phyloP scores from a whole-genome alignment of 2,797 vertebrate genomes.

The Leptatherina wallacei region DNA sequence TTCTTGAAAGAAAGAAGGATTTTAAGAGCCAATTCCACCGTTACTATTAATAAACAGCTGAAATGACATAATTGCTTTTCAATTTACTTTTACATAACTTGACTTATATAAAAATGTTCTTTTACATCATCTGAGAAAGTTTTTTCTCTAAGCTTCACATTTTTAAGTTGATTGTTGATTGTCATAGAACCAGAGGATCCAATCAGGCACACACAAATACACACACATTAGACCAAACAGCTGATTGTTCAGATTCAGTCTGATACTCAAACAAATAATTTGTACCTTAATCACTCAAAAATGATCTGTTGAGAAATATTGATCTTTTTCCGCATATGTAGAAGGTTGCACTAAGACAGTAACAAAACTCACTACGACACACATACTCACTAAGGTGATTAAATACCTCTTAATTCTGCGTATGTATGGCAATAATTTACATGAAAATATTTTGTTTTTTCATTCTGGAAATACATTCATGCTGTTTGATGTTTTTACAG shows the following conservation, averaged over 20 bases:
- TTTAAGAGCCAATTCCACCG: neutral
- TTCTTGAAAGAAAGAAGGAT: neutral
- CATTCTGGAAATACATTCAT: neutral
- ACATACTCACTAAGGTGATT: too few species aligned
- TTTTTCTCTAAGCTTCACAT: neutral
- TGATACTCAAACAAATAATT: constrained; percentile 46
- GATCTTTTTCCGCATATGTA: constrained; percentile 38
- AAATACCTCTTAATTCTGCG: too few species aligned
- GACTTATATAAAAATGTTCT: neutral
- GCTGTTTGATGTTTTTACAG: neutral
- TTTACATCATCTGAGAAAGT: neutral
- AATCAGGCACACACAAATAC: neutral
- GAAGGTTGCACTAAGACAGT: constrained; percentile 12
- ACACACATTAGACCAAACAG: neutral
- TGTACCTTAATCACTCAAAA: constrained; percentile 34
- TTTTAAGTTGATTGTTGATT: neutral
- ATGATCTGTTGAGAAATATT: constrained; percentile 53
- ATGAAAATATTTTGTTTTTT: neutral
- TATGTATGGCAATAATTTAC: neutral
- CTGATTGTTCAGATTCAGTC: constrained; percentile 19
- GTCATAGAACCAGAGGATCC: neutral
- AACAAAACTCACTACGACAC: neutral
- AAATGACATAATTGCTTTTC: too few species aligned
- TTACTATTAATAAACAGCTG: neutral
- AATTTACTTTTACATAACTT: too few species aligned